Evolutionary conservation across 2,888 invertebrate species (phyloP).

Genomic region (Clanis bilineata): DNA sequence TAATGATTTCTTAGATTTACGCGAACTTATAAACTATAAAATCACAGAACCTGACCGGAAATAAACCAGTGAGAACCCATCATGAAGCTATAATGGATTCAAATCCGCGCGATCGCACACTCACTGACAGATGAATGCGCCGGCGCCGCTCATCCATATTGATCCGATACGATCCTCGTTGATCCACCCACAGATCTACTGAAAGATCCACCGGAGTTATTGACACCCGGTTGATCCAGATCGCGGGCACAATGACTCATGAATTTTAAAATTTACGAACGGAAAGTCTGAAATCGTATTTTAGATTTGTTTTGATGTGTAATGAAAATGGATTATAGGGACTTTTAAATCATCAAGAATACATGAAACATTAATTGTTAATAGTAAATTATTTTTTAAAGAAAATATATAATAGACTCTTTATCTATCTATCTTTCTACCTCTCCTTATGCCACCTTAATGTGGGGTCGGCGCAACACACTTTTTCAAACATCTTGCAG

Average conservation of each 20-base stretch:
- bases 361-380: not conserved
- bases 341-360: not conserved
- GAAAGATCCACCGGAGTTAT: conserved; percentile 45
- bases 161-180: conserved; percentile 38
- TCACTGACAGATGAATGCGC: conserved; percentile 70
- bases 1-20: too few species aligned
- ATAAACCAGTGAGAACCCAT: not conserved
- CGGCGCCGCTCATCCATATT: conserved; percentile 64
- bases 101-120: conserved; percentile 10
- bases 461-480: too few species aligned
- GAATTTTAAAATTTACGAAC: conserved; percentile 37
- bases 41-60: not conserved
- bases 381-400: too few species aligned
- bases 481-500: too few species aligned
- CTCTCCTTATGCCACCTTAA: too few species aligned
- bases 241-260: conserved; percentile 37
- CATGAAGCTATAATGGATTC: conserved; percentile 7
- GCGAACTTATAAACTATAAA: not conserved
- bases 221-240: conserved; percentile 56
- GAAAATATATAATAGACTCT: too few species aligned
- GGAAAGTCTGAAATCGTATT: not conserved
- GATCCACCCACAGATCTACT: conserved; percentile 48
- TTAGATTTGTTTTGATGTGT: not conserved
- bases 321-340: not conserved
- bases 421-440: too few species aligned